Evolutionary conservation across 2,113 vertebrate species (phyloP), one percentile per base, ranked within the genome.

Genomic region (Pluvialis apricaria): DNA sequence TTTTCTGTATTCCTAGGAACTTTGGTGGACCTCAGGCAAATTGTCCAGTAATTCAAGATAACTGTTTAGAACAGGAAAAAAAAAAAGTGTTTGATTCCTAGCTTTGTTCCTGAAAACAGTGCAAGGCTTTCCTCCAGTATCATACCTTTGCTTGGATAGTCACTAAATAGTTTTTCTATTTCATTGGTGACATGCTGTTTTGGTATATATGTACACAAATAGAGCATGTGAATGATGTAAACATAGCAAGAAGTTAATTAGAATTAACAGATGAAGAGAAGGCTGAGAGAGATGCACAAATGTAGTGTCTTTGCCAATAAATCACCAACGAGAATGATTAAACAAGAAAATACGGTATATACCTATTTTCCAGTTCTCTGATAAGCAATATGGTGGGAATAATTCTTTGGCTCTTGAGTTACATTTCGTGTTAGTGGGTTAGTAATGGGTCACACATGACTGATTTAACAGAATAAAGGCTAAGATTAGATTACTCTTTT

Each of bases 401-500:
- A 97, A 97, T 97, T 96, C 93, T 94, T 95, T 47, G 73, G 78
- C 73, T 97, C 73, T 97, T 32, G 10, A 96, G 93, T 97, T 98
- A 91, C 91, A 96, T 96, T 95, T 55, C 38, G 68, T 76, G 92
- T 95, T 97, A 95, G 92, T 80, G 55, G 97, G 88, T 97, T 98
- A 93, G 84, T 96, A 96, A 96, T 97, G 97, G 86, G 96, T 97
- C 94, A 93, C 91, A 93, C 92, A 96, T 94, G 96, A 97, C 94
- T 92, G 91, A 91, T 96, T 96, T 95, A 92, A 85, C 90, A 96
- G 96, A 95, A 79, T 77, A 95, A 96, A 96, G 92, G 93, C 94
- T 96, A 96, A 90, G 81, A 95, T 97, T 97, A 97, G 95, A 97
- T 97, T 96, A 95, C 94, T 94, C 76, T 89, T 90, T 93, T 97